A percentile compares a stretch with the other conserved stretches of the same genome.
Conservation (phyloP, 2,888 invertebrate species). For the Tillus elongatus region DNA sequence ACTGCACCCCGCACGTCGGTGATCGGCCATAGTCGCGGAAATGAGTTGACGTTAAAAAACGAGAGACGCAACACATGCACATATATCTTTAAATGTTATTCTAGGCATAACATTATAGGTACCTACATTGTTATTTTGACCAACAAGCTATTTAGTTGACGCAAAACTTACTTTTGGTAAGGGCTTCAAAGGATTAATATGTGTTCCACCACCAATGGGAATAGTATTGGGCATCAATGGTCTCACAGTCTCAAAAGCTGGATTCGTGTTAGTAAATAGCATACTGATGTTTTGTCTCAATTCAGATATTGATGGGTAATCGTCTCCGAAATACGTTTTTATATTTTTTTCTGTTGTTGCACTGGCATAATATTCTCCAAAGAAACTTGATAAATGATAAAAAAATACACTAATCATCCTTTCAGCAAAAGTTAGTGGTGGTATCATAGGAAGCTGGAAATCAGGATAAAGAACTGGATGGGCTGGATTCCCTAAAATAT, state of each 20-base stretch:
- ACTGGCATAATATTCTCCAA: not conserved
- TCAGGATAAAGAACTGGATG: slow-evolving; percentile 23
- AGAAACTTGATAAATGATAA: not conserved
- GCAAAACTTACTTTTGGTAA: slow-evolving; percentile 24
- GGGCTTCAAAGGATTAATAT: slow-evolving; percentile 20
- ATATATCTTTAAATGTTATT: too few relatives aligned
- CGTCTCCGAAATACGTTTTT: slow-evolving; percentile 25
- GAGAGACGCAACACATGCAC: too few relatives aligned
- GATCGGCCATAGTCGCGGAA: too few relatives aligned
- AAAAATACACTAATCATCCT: slow-evolving; percentile 19
- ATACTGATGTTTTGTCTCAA: slow-evolving; percentile 24
- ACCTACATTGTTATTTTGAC: too few relatives aligned
- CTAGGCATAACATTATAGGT: too few relatives aligned
- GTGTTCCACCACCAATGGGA: slow-evolving; percentile 23
- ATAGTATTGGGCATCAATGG: slow-evolving; percentile 25
- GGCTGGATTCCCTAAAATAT: slow-evolving; percentile 19
- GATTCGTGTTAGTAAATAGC: slow-evolving; percentile 26
- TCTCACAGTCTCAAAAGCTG: slow-evolving; percentile 23
- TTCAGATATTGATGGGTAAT: slow-evolving; percentile 23
- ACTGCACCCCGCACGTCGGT: too few relatives aligned
- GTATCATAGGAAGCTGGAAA: slow-evolving; percentile 17
- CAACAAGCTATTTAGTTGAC: too few relatives aligned
- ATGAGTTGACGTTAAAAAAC: too few relatives aligned
- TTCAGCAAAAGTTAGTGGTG: slow-evolving; percentile 35
- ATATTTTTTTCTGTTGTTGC: not conserved